These are phyloP conservation scores for Lophotriccus pileatus DNA, from an alignment of 2,797 vertebrate species.

Conservation along the genomic window DNA sequence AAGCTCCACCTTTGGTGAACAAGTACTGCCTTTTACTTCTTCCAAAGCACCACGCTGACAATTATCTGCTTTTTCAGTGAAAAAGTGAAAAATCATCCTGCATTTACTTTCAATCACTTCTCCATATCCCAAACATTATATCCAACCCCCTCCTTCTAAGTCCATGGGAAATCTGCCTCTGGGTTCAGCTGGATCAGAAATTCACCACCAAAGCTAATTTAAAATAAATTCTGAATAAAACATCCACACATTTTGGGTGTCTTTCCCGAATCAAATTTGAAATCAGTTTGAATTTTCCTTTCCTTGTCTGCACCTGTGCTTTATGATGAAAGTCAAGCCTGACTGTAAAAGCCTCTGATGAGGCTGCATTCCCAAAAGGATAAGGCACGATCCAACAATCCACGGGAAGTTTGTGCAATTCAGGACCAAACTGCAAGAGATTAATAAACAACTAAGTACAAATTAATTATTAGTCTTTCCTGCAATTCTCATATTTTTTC, in stretches of 20 bases:
- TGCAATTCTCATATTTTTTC: not conserved
- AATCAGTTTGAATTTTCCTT: not conserved
- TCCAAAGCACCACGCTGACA: not conserved
- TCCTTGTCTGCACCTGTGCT: not conserved
- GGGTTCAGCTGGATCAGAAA: not conserved
- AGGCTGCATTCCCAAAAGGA: not conserved
- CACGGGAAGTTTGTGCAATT: not conserved
- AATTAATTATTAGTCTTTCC: not conserved
- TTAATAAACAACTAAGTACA: not conserved
- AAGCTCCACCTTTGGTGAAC: not conserved
- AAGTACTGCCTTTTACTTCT: not conserved
- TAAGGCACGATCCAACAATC: not conserved
- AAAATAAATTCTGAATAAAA: not conserved
- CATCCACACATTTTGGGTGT: not conserved
- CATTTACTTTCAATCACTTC: not conserved
- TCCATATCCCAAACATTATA: not conserved
- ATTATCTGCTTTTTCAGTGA: not conserved
- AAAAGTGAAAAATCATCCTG: not conserved
- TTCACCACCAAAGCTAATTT: not conserved
- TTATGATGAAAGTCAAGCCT: not conserved
- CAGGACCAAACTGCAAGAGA: not conserved
- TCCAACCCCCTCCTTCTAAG: accelerated
- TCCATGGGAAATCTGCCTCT: not conserved
- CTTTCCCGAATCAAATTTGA: not conserved
- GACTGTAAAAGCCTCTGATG: not conserved